phyloP scores from a whole-genome alignment of 1,140 invertebrate genomes.

The Lordiphosa stackelbergi region DNA sequence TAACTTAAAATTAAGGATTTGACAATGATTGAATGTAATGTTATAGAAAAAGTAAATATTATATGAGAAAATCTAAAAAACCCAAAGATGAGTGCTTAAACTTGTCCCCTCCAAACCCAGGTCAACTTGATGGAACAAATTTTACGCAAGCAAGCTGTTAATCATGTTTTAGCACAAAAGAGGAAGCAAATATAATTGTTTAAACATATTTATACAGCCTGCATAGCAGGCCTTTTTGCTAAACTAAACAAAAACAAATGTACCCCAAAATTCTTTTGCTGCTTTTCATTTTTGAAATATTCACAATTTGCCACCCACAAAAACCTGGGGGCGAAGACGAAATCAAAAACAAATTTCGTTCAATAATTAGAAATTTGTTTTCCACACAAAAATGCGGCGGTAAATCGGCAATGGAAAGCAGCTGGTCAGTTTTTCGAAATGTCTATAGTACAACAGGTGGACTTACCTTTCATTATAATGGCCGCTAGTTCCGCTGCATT shows the following conservation, averaged over 20 bases:
- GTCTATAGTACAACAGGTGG: conserved; percentile 7
- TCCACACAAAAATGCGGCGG: neutral
- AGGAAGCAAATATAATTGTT: neutral
- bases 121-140: neutral
- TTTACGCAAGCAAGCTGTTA: neutral
- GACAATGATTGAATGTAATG: too few relatives aligned
- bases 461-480: conserved; percentile 74
- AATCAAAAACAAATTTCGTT: neutral
- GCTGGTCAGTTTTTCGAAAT: neutral
- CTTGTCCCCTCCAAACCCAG: too few relatives aligned
- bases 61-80: too few relatives aligned
- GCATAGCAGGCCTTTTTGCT: too few relatives aligned
- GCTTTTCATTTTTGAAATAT: conserved; percentile 1
- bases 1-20: too few relatives aligned
- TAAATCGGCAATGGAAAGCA: neutral
- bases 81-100: too few relatives aligned
- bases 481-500: conserved; percentile 68
- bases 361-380: neutral
- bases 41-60: too few relatives aligned
- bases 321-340: neutral
- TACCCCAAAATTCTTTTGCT: too few relatives aligned
- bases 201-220: too few relatives aligned
- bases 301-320: neutral
- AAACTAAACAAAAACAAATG: too few relatives aligned
- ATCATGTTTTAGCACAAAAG: neutral